phyloP scores from a whole-genome alignment of 1,140 invertebrate species.

The Drosophila lacteicornis region DNA sequence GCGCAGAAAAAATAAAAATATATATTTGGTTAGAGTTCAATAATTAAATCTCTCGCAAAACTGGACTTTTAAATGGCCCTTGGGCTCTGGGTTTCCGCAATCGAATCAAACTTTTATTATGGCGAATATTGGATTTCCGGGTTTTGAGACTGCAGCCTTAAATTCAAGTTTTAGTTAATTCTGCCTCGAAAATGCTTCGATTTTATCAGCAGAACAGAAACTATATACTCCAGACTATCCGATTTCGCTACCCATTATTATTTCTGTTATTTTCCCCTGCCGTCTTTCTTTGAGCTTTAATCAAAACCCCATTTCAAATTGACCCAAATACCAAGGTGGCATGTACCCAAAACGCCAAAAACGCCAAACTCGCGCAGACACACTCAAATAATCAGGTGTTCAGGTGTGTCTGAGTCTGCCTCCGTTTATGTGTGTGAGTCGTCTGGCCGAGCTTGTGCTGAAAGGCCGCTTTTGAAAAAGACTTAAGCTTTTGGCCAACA shows the following conservation, averaged over 20 bases:
- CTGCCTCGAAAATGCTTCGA: background rate
- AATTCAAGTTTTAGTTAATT: slow-evolving; percentile 2
- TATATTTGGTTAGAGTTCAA: slow-evolving; percentile 30
- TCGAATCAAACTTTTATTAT: slow-evolving; percentile 21
- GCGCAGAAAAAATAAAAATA: slow-evolving; percentile 29
- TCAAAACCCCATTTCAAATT: slow-evolving; percentile 74
- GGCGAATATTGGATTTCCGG: slow-evolving; percentile 29
- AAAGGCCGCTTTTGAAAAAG: slow-evolving; percentile 59
- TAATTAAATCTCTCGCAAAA: slow-evolving; percentile 50
- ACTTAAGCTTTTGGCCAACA: slow-evolving; percentile 40
- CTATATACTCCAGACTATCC: background rate
- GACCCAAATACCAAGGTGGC: slow-evolving; percentile 79
- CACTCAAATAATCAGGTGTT: slow-evolving; percentile 56
- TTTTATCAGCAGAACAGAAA: background rate
- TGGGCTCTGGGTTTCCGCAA: slow-evolving; percentile 20
- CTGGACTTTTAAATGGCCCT: slow-evolving; percentile 28
- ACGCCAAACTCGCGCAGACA: slow-evolving; percentile 39
- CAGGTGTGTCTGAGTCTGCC: slow-evolving; percentile 25
- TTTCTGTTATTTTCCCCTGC: slow-evolving; percentile 22
- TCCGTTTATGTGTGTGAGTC: slow-evolving; percentile 32
- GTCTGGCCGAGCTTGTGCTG: slow-evolving; percentile 36
- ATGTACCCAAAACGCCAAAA: slow-evolving; percentile 60
- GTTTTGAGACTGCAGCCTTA: slow-evolving; percentile 8
- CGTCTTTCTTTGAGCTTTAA: slow-evolving; percentile 55
- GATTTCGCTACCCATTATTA: background rate